Percentiles rank a stretch among this genome's conserved stretches.
Evolutionary conservation across 2,113 vertebrate genomes (phyloP).

Genomic region (Grallaria varia): DNA sequence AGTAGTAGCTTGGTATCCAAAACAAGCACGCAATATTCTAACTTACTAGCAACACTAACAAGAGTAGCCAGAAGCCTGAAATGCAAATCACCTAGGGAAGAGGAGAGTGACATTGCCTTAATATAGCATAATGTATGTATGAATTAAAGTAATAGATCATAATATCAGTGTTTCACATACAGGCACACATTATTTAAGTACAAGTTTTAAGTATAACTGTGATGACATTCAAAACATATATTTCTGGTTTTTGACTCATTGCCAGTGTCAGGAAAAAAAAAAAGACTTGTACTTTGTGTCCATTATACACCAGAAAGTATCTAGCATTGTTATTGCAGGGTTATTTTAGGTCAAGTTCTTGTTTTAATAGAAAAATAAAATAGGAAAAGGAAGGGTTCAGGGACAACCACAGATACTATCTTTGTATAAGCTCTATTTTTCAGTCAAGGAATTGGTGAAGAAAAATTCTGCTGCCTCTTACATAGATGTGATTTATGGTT

Average conservation of each 20-base stretch:
- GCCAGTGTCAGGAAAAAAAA: constrained; percentile 14
- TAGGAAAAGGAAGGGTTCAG: constrained; percentile 61
- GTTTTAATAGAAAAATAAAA: constrained; percentile 58
- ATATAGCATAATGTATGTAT: not conserved
- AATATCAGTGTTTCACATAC: not conserved
- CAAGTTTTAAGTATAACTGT: constrained; percentile 19
- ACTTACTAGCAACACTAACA: not conserved
- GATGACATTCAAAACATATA: constrained; percentile 45
- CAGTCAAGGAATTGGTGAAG: constrained; percentile 11
- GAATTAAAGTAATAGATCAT: not conserved
- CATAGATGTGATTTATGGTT: not conserved
- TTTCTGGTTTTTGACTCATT: constrained; percentile 40
- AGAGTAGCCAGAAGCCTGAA: not conserved
- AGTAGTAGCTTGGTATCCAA: not conserved
- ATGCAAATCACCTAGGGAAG: not conserved
- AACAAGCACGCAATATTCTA: not conserved
- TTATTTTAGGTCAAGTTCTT: constrained; percentile 68
- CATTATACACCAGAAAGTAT: constrained; percentile 58
- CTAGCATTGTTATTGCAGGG: constrained; percentile 64
- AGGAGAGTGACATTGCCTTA: not conserved
- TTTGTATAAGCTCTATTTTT: constrained; percentile 48
- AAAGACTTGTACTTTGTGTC: constrained; percentile 56
- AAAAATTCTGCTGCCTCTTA: not conserved
- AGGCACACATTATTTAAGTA: not conserved
- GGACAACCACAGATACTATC: constrained; percentile 42